phyloP scores from a whole-genome alignment of 1,140 invertebrate genomes.

The Zaprionus lachaisei region DNA sequence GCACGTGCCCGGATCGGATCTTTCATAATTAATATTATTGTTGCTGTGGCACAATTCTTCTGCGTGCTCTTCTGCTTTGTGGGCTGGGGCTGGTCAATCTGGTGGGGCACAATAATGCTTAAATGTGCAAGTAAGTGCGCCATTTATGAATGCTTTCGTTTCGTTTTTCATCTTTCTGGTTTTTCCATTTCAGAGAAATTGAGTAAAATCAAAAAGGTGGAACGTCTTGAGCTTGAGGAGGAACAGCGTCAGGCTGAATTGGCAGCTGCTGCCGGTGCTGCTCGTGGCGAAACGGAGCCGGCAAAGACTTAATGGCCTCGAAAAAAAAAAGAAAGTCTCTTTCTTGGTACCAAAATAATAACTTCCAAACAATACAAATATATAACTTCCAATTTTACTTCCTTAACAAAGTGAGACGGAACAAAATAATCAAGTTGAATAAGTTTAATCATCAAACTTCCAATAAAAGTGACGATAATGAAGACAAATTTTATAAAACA shows the following conservation, averaged over 20 bases:
- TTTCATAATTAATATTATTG: conserved; percentile 93
- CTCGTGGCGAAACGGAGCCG: conserved; percentile 49
- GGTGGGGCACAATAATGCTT: conserved; percentile 97
- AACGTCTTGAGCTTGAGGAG: conserved; percentile 79
- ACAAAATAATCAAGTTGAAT: conserved; percentile 26
- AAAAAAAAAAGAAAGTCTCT: conserved; percentile 43
- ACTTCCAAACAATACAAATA: conserved; percentile 46
- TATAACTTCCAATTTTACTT: conserved; percentile 69
- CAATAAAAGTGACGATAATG: conserved; percentile 29
- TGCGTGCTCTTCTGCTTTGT: conserved; percentile 97
- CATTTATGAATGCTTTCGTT: neutral
- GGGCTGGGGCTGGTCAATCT: conserved; percentile 98
- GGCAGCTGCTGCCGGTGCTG: conserved; percentile 54
- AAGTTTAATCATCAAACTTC: conserved; percentile 41
- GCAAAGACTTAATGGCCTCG: conserved; percentile 64
- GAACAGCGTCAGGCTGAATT: conserved; percentile 77
- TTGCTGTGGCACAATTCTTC: conserved; percentile 94
- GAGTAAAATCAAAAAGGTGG: conserved; percentile 82
- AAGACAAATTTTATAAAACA: conserved; percentile 1
- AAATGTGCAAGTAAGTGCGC: conserved; percentile 88
- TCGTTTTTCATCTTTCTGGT: neutral
- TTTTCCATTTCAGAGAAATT: conserved; percentile 63
- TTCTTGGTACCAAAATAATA: conserved; percentile 52
- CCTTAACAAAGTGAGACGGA: conserved; percentile 51
- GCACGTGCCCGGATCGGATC: conserved; percentile 89